Evolutionary conservation across 2,888 invertebrate genomes (phyloP), one percentile per base, ranked within the genome.

Genomic region (Drosophila bunnanda): DNA sequence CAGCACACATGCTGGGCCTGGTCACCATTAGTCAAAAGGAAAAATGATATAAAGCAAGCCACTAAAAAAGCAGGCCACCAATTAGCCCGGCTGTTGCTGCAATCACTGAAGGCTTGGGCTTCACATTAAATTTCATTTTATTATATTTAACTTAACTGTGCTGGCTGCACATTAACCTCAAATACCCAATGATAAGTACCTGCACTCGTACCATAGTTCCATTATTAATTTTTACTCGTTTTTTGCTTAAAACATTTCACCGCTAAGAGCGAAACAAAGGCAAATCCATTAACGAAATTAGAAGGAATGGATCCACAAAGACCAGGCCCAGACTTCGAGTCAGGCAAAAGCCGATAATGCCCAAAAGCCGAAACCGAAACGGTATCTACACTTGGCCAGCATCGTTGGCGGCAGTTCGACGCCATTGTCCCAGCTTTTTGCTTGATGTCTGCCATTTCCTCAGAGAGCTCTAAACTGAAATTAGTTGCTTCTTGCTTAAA

Each of bases 251-350:
- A 86, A 84, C 84, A 80, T 74, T 83, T 78, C 74, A 83, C 89
- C 73, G 80, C 77, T 61, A 66, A 65, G 68, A 44, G 65, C 67
- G 58, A 58, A 66, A 75, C 72, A 65, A 75, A 76, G 56, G 67
- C 69, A 25, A 59, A 65, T 84, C 87, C 83, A 83, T 83, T 83
- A 89, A 74, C 75, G 46, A 89, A 83, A 83, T 83, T 83, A 87
- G 80, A 87, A 75, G 69, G 67, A 67, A 65, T 61, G 70, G 71
- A 68, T 69, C 62, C 59, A 30, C 12, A 54, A 39, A 55, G 74
- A 65, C 52, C 67, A 76, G 50, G 50, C 32, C 50, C 50, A 52
- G 48, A 20, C 48, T 48, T 44, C 12, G 57, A n/a, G 8, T 30
- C 30, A 13, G 53, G 67, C 62, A 67, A 61, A 67, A 71, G 71